phyloP scores from a whole-genome alignment of 2,888 invertebrate genomes.

The Taenaris catops region DNA sequence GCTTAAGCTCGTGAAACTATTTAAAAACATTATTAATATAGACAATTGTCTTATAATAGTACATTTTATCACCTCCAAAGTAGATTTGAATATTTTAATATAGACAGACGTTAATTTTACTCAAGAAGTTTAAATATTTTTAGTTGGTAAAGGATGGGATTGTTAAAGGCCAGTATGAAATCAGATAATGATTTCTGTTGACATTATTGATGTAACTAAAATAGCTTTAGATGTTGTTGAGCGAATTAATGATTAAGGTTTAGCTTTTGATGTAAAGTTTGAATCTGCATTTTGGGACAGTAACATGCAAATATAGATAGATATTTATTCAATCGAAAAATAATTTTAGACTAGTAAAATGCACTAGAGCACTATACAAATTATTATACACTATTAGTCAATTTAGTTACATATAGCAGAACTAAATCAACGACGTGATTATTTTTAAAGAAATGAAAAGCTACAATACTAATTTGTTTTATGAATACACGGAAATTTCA shows the following conservation, averaged over 20 bases:
- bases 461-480: background rate
- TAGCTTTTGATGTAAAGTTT: conserved; percentile 43
- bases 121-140: too few relatives aligned
- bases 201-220: conserved; percentile 19
- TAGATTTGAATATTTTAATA: conserved; percentile 6
- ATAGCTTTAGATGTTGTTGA: conserved; percentile 37
- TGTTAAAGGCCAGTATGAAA: background rate
- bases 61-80: too few relatives aligned
- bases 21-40: background rate
- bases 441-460: too few relatives aligned
- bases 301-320: conserved; percentile 33
- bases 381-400: conserved; percentile 2
- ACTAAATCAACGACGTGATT: too few relatives aligned
- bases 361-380: conserved; percentile 26
- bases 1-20: conserved; percentile 30
- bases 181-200: too few relatives aligned
- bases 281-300: conserved; percentile 43
- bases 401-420: too few relatives aligned
- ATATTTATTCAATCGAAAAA: too few relatives aligned
- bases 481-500: background rate
- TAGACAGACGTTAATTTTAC: background rate
- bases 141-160: background rate
- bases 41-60: too few relatives aligned
- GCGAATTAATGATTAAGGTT: conserved; percentile 21
- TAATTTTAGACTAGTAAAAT: conserved; percentile 12